Evolutionary conservation across 1,140 invertebrate genomes (phyloP), one percentile per base, ranked within the genome.

Genomic region (Parapsyche elsis): DNA sequence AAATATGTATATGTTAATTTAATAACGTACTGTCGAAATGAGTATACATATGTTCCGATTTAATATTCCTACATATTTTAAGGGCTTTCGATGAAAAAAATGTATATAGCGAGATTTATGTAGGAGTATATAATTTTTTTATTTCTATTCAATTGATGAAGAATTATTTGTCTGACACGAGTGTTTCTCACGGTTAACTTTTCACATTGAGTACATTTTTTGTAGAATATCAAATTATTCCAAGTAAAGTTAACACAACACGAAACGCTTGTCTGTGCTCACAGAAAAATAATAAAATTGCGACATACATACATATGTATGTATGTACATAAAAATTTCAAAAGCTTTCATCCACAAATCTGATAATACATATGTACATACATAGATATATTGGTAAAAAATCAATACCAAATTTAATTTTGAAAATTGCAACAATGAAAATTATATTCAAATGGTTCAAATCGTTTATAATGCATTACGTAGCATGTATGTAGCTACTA

Each of bases 171-270:
- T 61, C 30, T 10, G 19, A 59, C 61, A 76, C 74, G 44, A 67
- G 64, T 71, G 23, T 70, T 83, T 83, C 81, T 81, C 81, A 83
- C 81, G 81, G 81, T 83, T 79, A 81, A 57, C 57, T 81, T 83
- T 80, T 79, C 71, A 78, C 71, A 79, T 70, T 75, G 49, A 64
- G 78, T 81, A 79, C 79, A 14, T 67, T 67, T 83, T 82, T 82
- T 83, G 73, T 76, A 71, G 44, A 49, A 71, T 79, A 83, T 67
- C 57, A 83, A 73, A 81, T 83, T 83, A 76, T 82, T 76, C 71
- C 57, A 80, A 70, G 38, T 71, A 57, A 59, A 77, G 59, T 30
- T 53, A 23, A 38, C 24, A 23, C 57, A 77, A 77, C 19, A 64
- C 23, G 49, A 77, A 77, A 77, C 19, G 53, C 49, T 23, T 30